Evolutionary conservation across 2,888 invertebrate genomes (phyloP), one percentile per base, ranked within the genome.

Genomic region (Linnaemya tessellans): DNA sequence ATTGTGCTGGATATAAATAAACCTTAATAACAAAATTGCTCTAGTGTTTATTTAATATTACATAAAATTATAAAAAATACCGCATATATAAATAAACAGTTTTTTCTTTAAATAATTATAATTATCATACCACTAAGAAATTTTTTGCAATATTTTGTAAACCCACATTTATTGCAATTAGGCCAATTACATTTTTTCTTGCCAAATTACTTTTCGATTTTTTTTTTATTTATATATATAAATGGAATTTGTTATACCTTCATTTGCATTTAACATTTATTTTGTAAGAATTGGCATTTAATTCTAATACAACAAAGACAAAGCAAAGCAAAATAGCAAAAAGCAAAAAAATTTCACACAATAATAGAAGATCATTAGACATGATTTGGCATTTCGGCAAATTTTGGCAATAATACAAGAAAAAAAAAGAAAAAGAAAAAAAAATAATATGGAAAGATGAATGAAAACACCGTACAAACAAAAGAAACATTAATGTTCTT

Each of bases 251-350:
- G 64, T 49, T 80, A 56, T 71, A 70, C 82, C 74, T 79, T 75
- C 79, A 85, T 85, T 85, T 82, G 85, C 85, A 85, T 85, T 82
- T 85, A 85, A 85, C 82, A 85, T 85, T 85, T 85, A 51, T 82
- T 80, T 85, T 68, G 79, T 75, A 77, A 84, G 82, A 82, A 82
- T 82, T 85, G 85, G 79, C 85, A 85, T 85, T 85, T 85, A 67
- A 82, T 85, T 85, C 84, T 81, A 65, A 79, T 73, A 46, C 41
- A 73, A 65, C 56, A 58, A 71, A 71, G 56, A 64, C 54, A 43
- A 10, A 54, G 62, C 20, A 54, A 67, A 54, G 51, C n/a, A 13
- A 60, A 78, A 51, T 25, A 38, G 58, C 46, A 74, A 51, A 62
- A 51, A 74, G 51, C 30, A 43, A 60, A 60, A 54, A 25, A n/a